A percentile compares a stretch with the other conserved stretches of the same genome.
These are phyloP conservation scores for Anolis apletophallus DNA, from an alignment of 2,797 vertebrate species.

Conservation along the genomic window DNA sequence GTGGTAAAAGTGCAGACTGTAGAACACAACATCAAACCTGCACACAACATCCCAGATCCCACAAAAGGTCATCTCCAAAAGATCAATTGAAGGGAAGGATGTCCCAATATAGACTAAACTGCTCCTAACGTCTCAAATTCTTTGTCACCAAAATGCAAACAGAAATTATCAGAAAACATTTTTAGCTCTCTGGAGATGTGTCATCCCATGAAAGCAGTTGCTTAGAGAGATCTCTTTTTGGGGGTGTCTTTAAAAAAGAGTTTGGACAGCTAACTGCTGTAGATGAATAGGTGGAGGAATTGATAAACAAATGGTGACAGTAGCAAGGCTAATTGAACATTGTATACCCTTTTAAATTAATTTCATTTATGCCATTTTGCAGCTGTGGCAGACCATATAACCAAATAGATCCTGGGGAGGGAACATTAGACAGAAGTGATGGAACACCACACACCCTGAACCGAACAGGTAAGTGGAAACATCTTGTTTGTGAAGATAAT, in stretches of 20 bases:
- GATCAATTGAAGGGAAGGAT: neutral
- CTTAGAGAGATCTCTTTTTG: too few relatives aligned
- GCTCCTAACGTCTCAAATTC: too few relatives aligned
- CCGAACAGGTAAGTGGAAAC: constrained; percentile 83
- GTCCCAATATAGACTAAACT: too few relatives aligned
- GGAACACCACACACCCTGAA: constrained; percentile 70
- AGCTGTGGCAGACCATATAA: constrained; percentile 94
- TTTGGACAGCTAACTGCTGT: too few relatives aligned
- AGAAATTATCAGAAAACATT: too few relatives aligned
- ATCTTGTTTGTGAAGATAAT: neutral
- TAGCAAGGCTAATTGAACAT: neutral
- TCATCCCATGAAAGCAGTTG: too few relatives aligned
- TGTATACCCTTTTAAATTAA: constrained; percentile 18
- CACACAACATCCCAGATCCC: too few relatives aligned
- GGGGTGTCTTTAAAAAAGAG: too few relatives aligned
- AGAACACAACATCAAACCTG: too few relatives aligned
- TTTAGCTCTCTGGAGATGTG: too few relatives aligned
- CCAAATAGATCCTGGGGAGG: constrained; percentile 82
- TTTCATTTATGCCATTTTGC: constrained; percentile 63
- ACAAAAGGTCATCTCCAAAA: too few relatives aligned
- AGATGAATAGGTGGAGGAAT: neutral
- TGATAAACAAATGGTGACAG: neutral
- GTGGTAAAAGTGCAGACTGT: neutral
- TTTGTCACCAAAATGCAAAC: too few relatives aligned
- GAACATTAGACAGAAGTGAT: constrained; percentile 82